Evolutionary conservation across 1,140 invertebrate species (phyloP).

Genomic region (Eurosta solidaginis): DNA sequence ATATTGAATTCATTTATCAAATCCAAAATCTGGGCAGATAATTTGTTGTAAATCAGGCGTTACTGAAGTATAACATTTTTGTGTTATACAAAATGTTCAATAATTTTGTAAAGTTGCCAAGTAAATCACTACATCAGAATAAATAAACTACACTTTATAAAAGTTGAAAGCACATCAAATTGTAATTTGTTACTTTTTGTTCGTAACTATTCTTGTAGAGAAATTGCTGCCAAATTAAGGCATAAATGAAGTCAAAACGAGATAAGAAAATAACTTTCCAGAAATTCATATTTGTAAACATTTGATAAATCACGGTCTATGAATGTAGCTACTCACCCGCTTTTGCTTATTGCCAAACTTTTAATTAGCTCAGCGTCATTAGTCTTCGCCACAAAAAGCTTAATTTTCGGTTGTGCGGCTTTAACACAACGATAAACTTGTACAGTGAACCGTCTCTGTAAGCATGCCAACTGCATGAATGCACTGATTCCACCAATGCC

Average conservation of each 20-base stretch:
- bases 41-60: too few relatives aligned
- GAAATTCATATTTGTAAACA: conserved; percentile 13
- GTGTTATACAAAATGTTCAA: too few relatives aligned
- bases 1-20: too few relatives aligned
- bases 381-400: background rate
- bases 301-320: background rate
- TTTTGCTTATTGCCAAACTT: background rate
- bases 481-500: background rate
- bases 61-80: too few relatives aligned
- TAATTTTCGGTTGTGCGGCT: background rate
- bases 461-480: background rate
- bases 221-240: conserved; percentile 19
- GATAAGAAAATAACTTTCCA: conserved; percentile 3
- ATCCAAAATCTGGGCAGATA: too few relatives aligned
- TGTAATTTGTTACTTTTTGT: conserved; percentile 9
- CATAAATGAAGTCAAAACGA: conserved; percentile 9
- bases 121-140: background rate
- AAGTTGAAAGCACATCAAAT: conserved; percentile 7
- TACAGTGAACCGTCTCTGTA: background rate
- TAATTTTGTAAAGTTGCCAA: conserved; percentile 14
- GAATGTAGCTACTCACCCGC: background rate
- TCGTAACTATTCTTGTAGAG: too few relatives aligned
- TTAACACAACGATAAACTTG: background rate
- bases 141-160: conserved; percentile 4
- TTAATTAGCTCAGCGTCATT: conserved; percentile 17